phyloP scores from a whole-genome alignment of 2,888 invertebrate genomes.

The Hypomecis atomaria region DNA sequence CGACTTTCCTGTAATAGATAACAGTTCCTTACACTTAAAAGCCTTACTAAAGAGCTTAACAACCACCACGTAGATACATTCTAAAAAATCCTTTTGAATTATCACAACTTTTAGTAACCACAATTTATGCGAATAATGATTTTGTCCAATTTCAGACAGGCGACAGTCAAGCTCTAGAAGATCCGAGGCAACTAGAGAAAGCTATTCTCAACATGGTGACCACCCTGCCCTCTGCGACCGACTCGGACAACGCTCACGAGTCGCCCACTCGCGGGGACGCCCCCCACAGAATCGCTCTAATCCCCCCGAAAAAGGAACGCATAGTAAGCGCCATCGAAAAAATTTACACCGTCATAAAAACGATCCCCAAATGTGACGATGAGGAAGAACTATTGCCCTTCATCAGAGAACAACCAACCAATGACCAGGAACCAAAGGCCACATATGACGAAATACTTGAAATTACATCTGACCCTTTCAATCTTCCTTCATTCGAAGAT shows the following conservation, averaged over 20 bases:
- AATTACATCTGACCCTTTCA: not conserved
- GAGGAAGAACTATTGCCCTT: not conserved
- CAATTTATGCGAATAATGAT: not conserved
- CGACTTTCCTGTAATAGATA: too few relatives aligned
- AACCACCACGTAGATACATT: too few relatives aligned
- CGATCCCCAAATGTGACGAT: constrained; percentile 34
- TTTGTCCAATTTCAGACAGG: constrained; percentile 44
- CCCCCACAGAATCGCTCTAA: constrained; percentile 55
- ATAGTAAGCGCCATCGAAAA: constrained; percentile 70
- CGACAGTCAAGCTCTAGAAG: constrained; percentile 78
- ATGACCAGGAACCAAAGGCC: not conserved
- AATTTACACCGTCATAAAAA: constrained; percentile 65
- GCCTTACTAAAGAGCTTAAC: too few relatives aligned
- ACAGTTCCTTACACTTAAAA: too few relatives aligned
- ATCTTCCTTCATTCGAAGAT: not conserved
- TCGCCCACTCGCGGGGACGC: constrained; percentile 31
- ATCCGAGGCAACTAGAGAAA: constrained; percentile 87
- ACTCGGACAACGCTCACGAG: constrained; percentile 32
- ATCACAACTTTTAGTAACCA: too few relatives aligned
- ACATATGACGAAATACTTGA: not conserved
- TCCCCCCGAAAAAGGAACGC: constrained; percentile 65
- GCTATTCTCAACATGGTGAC: constrained; percentile 87
- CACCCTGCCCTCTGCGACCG: constrained; percentile 57
- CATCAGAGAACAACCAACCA: not conserved
- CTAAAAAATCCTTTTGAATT: too few relatives aligned